These are phyloP conservation scores for Rhinichthys osculus DNA, from an alignment of 2,797 vertebrate genomes.

Conservation along the genomic window DNA sequence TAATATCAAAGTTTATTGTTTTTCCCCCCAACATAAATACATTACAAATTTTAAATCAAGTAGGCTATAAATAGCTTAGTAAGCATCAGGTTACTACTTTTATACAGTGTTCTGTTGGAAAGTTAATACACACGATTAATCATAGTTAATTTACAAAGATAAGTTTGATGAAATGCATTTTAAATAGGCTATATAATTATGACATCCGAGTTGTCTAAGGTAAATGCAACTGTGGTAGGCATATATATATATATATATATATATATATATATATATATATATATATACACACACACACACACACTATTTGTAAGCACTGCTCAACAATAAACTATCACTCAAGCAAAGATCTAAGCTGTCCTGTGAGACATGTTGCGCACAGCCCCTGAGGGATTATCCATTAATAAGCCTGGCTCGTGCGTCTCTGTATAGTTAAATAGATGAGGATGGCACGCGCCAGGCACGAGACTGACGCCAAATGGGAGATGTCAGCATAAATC, in stretches of 20 bases:
- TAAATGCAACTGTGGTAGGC: background rate
- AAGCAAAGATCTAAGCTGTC: slow-evolving; percentile 13
- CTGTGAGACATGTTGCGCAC: slow-evolving; percentile 41
- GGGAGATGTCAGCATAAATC: slow-evolving; percentile 25
- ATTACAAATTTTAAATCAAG: background rate
- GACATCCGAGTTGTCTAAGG: background rate
- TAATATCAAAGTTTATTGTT: background rate
- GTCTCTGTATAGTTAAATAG: slow-evolving; percentile 62
- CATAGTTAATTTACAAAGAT: background rate
- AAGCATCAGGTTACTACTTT: too few relatives aligned
- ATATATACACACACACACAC: too few relatives aligned
- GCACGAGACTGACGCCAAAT: slow-evolving; percentile 70
- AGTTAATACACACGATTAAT: background rate
- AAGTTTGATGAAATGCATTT: background rate
- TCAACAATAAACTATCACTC: background rate
- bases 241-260: background rate
- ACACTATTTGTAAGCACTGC: too few relatives aligned
- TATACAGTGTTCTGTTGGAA: background rate
- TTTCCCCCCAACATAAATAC: too few relatives aligned
- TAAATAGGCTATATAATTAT: background rate
- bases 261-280: too few relatives aligned
- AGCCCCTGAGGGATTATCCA: slow-evolving; percentile 14
- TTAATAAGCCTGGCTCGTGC: slow-evolving; percentile 60
- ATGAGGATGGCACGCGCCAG: slow-evolving; percentile 74
- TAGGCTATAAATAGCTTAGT: background rate